Percentiles rank a stretch among this genome's conserved stretches.
These are phyloP conservation scores for Lacerta viridis DNA, from an alignment of 2,797 vertebrate genomes.

Conservation along the genomic window DNA sequence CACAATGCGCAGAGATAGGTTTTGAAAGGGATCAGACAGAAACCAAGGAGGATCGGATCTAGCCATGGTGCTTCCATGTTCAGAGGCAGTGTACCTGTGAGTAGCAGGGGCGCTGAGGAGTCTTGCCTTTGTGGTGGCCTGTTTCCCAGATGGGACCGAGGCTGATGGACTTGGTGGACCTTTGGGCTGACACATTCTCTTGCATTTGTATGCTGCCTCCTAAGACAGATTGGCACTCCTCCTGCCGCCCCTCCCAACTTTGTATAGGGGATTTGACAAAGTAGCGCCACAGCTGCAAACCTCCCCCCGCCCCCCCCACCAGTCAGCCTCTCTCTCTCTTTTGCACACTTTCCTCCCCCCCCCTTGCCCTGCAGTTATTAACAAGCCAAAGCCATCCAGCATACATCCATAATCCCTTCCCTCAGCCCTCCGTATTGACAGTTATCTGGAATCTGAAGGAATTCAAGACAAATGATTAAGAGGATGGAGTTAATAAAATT, in stretches of 20 bases:
- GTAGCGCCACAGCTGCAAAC: not conserved
- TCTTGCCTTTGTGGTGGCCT: not conserved
- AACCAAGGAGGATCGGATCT: not conserved
- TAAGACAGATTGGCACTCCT: not conserved
- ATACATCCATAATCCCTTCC: accelerated
- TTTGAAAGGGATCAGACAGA: not conserved
- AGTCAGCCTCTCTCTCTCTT: not conserved
- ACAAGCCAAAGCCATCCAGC: not conserved
- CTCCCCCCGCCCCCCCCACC: not conserved
- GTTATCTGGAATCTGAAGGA: slow-evolving; percentile 79
- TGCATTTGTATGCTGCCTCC: not conserved
- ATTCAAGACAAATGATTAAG: slow-evolving; percentile 84
- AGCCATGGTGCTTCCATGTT: not conserved
- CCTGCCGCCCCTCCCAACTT: not conserved
- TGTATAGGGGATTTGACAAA: not conserved
- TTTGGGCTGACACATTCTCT: not conserved
- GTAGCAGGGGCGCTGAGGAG: not conserved
- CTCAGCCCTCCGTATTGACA: slow-evolving; percentile 76
- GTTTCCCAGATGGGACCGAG: not conserved
- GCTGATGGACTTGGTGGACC: not conserved
- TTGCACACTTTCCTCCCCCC: accelerated
- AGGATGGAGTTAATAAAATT: slow-evolving; percentile 87
- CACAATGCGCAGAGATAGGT: not conserved
- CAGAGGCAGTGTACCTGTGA: not conserved
- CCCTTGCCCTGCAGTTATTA: not conserved